Conservation (phyloP, 2,113 vertebrate species). For the Neomonachus schauinslandi region DNA sequence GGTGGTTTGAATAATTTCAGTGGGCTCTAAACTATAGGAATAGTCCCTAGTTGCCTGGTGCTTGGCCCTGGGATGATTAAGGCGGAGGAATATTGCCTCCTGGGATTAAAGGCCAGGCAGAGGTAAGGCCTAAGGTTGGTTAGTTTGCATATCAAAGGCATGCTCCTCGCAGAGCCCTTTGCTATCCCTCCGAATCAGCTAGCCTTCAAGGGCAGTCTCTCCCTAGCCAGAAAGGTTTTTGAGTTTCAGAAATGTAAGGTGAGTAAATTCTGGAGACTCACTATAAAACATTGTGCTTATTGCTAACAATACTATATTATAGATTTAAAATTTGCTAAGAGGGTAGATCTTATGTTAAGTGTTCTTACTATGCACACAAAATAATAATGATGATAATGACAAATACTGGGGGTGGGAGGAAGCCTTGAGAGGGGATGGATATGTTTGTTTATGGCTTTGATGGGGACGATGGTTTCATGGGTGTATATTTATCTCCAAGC, state of each 20-base stretch:
- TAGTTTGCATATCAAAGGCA: background rate
- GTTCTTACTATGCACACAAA: background rate
- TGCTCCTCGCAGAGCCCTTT: background rate
- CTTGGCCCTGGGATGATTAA: background rate
- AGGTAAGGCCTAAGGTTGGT: background rate
- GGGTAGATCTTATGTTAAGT: background rate
- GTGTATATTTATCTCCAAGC: background rate
- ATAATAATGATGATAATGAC: background rate
- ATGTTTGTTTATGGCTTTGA: background rate
- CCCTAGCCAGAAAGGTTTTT: background rate
- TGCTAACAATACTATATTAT: no score
- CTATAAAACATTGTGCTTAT: no score
- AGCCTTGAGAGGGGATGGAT: background rate
- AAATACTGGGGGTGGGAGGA: background rate
- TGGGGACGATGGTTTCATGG: background rate
- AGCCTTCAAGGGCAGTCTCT: background rate
- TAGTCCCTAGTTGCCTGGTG: background rate
- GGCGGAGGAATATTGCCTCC: background rate
- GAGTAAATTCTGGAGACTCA: background rate
- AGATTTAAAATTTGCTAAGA: background rate
- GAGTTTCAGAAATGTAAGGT: background rate
- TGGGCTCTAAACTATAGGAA: background rate
- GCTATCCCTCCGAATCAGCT: accelerated
- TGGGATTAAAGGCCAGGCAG: no score
- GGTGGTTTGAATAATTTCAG: background rate